Evolutionary conservation across 2,888 invertebrate species (phyloP), one percentile per base, ranked within the genome.

Genomic region (Drosophila dives): DNA sequence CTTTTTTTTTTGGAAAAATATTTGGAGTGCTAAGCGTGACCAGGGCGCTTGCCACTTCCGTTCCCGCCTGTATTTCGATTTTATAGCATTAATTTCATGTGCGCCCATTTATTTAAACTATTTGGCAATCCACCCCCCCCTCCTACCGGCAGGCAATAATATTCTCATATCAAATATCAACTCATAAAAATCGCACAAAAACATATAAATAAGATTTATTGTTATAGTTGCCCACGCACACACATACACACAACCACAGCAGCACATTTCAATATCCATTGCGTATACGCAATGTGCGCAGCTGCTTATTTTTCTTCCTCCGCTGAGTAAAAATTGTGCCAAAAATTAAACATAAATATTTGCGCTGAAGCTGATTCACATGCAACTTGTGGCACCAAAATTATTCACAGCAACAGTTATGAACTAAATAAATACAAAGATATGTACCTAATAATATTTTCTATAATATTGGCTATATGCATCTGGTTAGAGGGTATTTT

Each of bases 121-220:
- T 81, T 84, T 69, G 60, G 64, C 59, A 68, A 62, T 49, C 56
- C 45, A 4, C 45, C 29, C 0, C 32, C 1, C 8, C 4, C 11
- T 20, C 49, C 15, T 2, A 1, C 8, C 20, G 7, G 0, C 20
- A 0, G 45, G 33, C 53, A 38, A 80, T 74, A 71, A 56, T 68
- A 51, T 54, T 42, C 65, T 63, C 59, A 49, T 77, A 88, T 86
- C 75, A 77, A 70, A 73, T 74, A 84, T 85, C 85, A 80, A 82
- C 83, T 89, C 88, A 77, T 85, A 88, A 85, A 85, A 85, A 88
- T 89, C 80, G 88, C 85, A 86, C 88, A 89, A 73, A 89, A 85
- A 77, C 81, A 75, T 77, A 85, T 85, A 83, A 88, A 88, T 74
- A 77, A 88, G 90, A 89, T 85, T 85, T 85, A 89, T 86, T 67